Evolutionary conservation across 2,797 vertebrate genomes (phyloP).

Genomic region (Phrynocephalus forsythii): DNA sequence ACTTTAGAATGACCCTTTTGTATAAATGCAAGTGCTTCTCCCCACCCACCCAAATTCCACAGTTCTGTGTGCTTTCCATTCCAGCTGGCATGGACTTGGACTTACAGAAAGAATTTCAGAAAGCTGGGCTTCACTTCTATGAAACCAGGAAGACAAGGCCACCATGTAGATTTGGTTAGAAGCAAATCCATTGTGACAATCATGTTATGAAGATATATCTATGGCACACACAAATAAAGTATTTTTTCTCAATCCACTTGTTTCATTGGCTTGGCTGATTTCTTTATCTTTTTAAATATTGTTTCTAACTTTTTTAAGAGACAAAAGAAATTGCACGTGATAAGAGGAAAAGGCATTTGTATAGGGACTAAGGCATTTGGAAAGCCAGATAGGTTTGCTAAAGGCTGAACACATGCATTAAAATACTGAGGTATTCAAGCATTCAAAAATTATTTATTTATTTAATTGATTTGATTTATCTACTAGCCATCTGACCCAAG

Average conservation of each 20-base stretch:
- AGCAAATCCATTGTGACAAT: neutral
- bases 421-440: too few species aligned
- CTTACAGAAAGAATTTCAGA: neutral
- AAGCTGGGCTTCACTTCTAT: neutral
- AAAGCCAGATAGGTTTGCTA: too few species aligned
- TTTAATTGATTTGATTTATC: too few species aligned
- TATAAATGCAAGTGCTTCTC: neutral
- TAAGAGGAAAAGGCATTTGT: neutral
- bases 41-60: neutral
- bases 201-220: neutral
- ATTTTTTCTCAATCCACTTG: neutral
- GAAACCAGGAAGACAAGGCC: neutral
- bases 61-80: neutral
- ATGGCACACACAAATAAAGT: constrained; percentile 1
- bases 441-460: too few species aligned
- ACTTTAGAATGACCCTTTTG: neutral
- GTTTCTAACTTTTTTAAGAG: neutral
- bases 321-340: neutral
- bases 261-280: neutral
- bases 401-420: too few species aligned
- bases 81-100: neutral
- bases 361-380: too few species aligned
- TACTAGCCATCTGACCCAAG: too few species aligned
- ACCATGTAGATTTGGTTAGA: neutral
- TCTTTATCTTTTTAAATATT: neutral